Evolutionary conservation across 2,113 vertebrate species (phyloP).

Genomic region (Regulus satrapa): DNA sequence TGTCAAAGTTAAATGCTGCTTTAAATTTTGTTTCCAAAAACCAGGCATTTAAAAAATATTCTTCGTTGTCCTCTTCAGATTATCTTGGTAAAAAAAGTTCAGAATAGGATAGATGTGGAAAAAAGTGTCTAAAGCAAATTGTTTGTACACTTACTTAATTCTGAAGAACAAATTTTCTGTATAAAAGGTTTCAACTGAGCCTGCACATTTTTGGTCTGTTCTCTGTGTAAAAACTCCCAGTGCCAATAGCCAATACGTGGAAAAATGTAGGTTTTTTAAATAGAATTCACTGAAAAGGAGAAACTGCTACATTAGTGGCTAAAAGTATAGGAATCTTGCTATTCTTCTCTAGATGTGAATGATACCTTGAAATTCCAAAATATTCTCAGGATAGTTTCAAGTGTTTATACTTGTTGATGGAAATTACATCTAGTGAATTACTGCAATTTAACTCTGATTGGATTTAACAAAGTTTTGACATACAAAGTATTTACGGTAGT

Average conservation of each 20-base stretch:
- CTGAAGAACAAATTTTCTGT: not conserved
- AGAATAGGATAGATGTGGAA: not conserved
- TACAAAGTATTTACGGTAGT: not conserved
- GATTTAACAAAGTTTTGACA: not conserved
- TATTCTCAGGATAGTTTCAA: not conserved
- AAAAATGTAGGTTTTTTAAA: not conserved
- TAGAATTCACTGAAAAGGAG: not conserved
- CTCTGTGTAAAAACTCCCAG: not conserved
- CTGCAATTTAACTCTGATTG: not conserved
- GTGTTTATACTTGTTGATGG: not conserved
- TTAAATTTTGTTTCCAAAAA: constrained; percentile 27
- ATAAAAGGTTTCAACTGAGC: not conserved
- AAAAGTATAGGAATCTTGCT: not conserved
- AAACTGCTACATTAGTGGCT: not conserved
- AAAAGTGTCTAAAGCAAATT: not conserved
- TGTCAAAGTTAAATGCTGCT: constrained; percentile 43
- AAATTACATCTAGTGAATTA: not conserved
- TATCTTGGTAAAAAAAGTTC: not conserved
- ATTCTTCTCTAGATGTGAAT: not conserved
- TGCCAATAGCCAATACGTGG: not conserved
- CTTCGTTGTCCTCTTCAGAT: not conserved
- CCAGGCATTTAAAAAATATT: not conserved
- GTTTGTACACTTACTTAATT: not conserved
- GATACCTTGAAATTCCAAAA: not conserved
- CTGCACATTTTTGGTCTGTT: not conserved